Percentiles rank a stretch among this genome's conserved stretches.
phyloP scores from a whole-genome alignment of 2,888 invertebrate genomes.

The Elysia crispata region DNA sequence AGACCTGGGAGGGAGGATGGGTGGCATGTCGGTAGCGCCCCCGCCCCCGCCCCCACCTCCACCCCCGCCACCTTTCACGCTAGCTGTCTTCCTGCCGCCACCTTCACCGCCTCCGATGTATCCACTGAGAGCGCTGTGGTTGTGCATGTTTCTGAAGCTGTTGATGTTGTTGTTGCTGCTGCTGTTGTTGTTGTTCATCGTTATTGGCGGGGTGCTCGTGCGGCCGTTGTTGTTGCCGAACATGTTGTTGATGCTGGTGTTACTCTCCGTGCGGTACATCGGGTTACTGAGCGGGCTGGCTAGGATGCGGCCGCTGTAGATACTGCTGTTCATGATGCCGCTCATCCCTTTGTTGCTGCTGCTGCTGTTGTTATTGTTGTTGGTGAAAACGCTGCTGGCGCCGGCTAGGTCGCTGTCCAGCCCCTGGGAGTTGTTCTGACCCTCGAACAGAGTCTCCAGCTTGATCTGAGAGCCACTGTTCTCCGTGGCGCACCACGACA shows the following conservation, averaged over 20 bases:
- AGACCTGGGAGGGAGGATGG: slow-evolving; percentile 1
- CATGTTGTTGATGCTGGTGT: slow-evolving; percentile 4
- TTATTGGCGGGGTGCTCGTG: neutral
- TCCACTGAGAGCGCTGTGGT: neutral
- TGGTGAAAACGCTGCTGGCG: neutral
- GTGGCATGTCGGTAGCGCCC: too few species aligned
- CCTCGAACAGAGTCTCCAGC: slow-evolving; percentile 53
- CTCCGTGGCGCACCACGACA: slow-evolving; percentile 50
- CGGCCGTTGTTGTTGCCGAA: neutral
- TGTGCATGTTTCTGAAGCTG: neutral
- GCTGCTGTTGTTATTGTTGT: slow-evolving; percentile 29
- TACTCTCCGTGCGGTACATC: neutral
- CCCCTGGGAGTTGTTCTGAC: slow-evolving; percentile 21
- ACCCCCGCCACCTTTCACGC: neutral
- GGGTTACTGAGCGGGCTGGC: slow-evolving; percentile 23
- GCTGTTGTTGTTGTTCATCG: slow-evolving; percentile 31
- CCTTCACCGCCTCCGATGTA: too few species aligned
- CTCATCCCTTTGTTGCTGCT: neutral
- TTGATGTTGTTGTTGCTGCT: slow-evolving; percentile 6
- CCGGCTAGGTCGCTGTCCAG: neutral
- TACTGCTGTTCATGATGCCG: neutral
- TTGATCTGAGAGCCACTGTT: slow-evolving; percentile 45
- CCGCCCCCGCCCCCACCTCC: neutral
- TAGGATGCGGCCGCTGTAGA: neutral
- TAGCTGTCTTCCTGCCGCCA: neutral